Percentiles rank a stretch among this genome's conserved stretches.
Evolutionary conservation across 2,113 vertebrate species (phyloP).

Genomic region (Passer domesticus): DNA sequence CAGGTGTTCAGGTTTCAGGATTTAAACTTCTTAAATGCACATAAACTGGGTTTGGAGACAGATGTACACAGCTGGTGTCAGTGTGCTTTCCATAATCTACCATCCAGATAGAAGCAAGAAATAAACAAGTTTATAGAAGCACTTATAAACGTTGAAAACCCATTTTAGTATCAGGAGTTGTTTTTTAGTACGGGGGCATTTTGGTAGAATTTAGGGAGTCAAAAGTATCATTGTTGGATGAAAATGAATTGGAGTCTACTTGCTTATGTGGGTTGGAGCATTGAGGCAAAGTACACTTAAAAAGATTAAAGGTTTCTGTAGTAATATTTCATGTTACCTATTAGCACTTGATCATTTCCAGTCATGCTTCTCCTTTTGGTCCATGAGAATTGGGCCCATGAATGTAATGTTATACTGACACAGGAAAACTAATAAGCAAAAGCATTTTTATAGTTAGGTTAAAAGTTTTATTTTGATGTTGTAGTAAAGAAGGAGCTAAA

Average conservation of each 20-base stretch:
- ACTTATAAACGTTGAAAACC: background rate
- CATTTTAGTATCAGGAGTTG: background rate
- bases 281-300: background rate
- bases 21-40: background rate
- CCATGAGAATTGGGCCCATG: background rate
- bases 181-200: background rate
- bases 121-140: background rate
- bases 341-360: background rate
- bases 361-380: background rate
- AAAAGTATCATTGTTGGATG: background rate
- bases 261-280: background rate
- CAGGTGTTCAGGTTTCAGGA: background rate
- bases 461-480: background rate
- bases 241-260: background rate
- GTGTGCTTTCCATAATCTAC: background rate
- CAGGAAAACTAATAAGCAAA: too few species aligned
- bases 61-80: rapidly evolving
- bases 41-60: background rate
- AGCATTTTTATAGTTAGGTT: background rate
- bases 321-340: rapidly evolving
- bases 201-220: background rate
- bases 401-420: background rate
- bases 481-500: background rate
- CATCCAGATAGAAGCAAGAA: background rate
- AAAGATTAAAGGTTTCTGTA: background rate